Evolutionary conservation across 2,113 vertebrate genomes (phyloP), one percentile per base, ranked within the genome.

Genomic region (Aldabrachelys gigantea): DNA sequence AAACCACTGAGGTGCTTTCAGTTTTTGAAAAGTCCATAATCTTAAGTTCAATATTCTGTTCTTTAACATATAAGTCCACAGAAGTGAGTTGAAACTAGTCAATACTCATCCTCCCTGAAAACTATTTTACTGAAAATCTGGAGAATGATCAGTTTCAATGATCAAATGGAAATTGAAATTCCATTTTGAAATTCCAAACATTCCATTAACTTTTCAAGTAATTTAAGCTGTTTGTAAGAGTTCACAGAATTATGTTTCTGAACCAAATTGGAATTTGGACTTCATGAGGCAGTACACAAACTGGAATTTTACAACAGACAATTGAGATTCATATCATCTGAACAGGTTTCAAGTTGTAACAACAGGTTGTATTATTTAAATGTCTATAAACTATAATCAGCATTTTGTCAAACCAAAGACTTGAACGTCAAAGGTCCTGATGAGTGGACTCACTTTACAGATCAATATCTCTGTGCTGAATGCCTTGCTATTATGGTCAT

Each of bases 251-350:
- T 78, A 84, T 53, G 50, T 12, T 25, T 88, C 50, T 53, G 10
- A 89, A 76, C 35, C 21, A 6, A 52, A 17, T 27, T 47, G 80
- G 31, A 72, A 24, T 76, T 3, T 35, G 24, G 8, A 78, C 27
- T 80, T 47, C 91, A 65, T 4, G 35, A 85, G 54, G 54, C 29
- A 38, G 72, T 29, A 80, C 56, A 72, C 87, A 49, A 72, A 79
- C 27, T 25, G 25, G 4, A 53, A 81, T n/a, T 65, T 86, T 50
- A 38, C 89, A 49, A 85, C n/a, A 47, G 14, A 49, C 84, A 88
- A 41, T 3, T 95, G 79, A 96, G 65, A 85, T 56, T 82, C 94
- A 80, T 57, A 84, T 80, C 41, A 85, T 47, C 69, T 89, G 88
- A 29, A 27, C 25, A 44, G 86, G 24, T 89, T 75, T 35, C 19